Percentiles rank a stretch among this genome's conserved stretches.
Evolutionary conservation across 1,140 invertebrate genomes (phyloP).

Genomic region (Lepidurus packardi): DNA sequence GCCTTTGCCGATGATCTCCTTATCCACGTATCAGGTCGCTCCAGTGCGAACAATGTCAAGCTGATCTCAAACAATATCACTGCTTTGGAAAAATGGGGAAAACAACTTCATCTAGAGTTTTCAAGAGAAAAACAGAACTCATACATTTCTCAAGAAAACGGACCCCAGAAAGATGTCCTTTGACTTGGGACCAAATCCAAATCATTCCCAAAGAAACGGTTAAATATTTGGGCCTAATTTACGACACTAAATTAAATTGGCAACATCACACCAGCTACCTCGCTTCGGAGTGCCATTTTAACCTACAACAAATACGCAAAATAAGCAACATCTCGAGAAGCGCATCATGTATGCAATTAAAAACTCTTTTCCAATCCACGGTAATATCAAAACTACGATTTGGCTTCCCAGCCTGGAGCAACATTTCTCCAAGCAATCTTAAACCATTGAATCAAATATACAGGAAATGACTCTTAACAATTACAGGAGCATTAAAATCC

Average conservation of each 20-base stretch:
- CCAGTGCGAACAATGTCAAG: not conserved
- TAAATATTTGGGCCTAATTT: constrained; percentile 17
- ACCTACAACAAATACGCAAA: not conserved
- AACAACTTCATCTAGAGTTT: constrained; percentile 9
- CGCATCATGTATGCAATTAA: not conserved
- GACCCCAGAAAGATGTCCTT: not conserved
- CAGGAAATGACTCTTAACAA: not conserved
- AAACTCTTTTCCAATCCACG: not conserved
- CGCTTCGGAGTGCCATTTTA: not conserved
- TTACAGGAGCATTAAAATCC: not conserved
- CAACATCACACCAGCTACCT: not conserved
- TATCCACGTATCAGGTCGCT: not conserved
- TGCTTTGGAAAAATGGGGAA: constrained; percentile 25
- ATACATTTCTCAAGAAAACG: not conserved
- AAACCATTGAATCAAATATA: not conserved
- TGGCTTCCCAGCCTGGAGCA: too few relatives aligned
- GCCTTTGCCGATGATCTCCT: constrained; percentile 30
- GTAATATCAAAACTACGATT: not conserved
- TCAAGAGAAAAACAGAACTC: constrained; percentile 16
- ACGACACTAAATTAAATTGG: constrained; percentile 1
- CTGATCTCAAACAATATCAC: not conserved
- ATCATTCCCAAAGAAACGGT: constrained; percentile 21
- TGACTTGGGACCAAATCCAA: not conserved
- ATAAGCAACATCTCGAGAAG: not conserved
- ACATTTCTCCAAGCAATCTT: not conserved